phyloP scores from a whole-genome alignment of 2,113 vertebrate species.

The Monopterus albus region DNA sequence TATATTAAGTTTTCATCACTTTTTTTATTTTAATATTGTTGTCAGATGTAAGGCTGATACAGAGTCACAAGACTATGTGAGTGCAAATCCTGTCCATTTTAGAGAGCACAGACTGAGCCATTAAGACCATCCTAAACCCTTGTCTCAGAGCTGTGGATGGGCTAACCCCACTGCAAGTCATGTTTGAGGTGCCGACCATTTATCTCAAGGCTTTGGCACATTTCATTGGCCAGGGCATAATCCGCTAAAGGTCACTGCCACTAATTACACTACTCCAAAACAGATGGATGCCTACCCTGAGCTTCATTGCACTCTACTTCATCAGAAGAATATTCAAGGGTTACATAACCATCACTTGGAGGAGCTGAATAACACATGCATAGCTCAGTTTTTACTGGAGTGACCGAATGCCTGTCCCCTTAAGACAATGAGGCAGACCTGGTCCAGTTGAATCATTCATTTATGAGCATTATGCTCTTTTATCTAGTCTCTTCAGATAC shows the following conservation, averaged over 20 bases:
- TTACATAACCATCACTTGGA: slow-evolving; percentile 56
- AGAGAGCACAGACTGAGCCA: slow-evolving; percentile 22
- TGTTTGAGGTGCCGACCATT: slow-evolving; percentile 45
- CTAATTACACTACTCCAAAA: slow-evolving; percentile 75
- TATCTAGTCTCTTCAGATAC: neutral
- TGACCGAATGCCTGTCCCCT: slow-evolving; percentile 14
- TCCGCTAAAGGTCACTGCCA: slow-evolving; percentile 76
- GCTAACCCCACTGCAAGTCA: slow-evolving; percentile 35
- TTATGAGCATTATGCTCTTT: slow-evolving; percentile 6
- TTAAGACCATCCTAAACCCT: slow-evolving; percentile 10
- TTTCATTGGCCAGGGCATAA: slow-evolving; percentile 70
- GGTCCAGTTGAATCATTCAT: slow-evolving; percentile 6
- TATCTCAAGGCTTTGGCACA: slow-evolving; percentile 58
- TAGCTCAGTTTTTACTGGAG: slow-evolving; percentile 6
- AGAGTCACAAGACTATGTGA: neutral
- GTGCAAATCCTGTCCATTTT: slow-evolving; percentile 8
- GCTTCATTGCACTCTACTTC: slow-evolving; percentile 56
- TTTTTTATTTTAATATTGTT: no score
- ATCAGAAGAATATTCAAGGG: slow-evolving; percentile 56
- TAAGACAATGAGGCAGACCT: slow-evolving; percentile 34
- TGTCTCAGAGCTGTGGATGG: slow-evolving; percentile 3
- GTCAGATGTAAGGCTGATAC: slow-evolving; percentile 2
- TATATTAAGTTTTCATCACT: neutral
- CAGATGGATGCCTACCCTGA: slow-evolving; percentile 59
- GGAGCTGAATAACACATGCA: slow-evolving; percentile 34